A percentile compares a stretch with the other conserved stretches of the same genome.
Conservation (phyloP, 2,888 invertebrate genomes). For the Ophioninae sp. region DNA sequence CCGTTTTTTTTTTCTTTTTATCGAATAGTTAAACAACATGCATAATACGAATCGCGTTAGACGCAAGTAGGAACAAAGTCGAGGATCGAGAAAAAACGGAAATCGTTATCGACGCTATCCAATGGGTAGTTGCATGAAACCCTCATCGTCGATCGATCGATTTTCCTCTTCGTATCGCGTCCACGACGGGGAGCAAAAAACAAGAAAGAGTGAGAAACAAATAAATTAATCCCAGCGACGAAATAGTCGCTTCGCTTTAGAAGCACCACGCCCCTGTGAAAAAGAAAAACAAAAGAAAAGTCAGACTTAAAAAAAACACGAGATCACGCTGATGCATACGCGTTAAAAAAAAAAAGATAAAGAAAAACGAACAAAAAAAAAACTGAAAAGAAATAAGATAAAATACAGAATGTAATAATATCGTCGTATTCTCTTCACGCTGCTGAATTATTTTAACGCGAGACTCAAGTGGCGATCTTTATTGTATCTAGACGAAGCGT, state of each 20-base stretch:
- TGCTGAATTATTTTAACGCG: background rate
- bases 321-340: background rate
- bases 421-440: background rate
- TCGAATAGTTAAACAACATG: background rate
- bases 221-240: background rate
- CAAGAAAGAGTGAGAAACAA: background rate
- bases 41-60: background rate
- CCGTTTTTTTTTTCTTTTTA: background rate
- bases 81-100: background rate
- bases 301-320: background rate
- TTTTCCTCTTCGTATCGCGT: background rate
- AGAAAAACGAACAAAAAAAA: too few relatives aligned
- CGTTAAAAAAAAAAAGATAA: background rate
- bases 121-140: background rate
- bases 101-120: background rate
- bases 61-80: background rate
- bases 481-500: conserved; percentile 39
- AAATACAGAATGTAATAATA: background rate
- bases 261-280: background rate
- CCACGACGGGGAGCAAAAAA: background rate
- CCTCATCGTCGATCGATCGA: background rate
- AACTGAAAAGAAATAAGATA: background rate
- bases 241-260: background rate
- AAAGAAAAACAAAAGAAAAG: background rate
- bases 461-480: background rate